Evolutionary conservation across 1,140 invertebrate genomes (phyloP).

Genomic region (Agraylea sexmaculata): DNA sequence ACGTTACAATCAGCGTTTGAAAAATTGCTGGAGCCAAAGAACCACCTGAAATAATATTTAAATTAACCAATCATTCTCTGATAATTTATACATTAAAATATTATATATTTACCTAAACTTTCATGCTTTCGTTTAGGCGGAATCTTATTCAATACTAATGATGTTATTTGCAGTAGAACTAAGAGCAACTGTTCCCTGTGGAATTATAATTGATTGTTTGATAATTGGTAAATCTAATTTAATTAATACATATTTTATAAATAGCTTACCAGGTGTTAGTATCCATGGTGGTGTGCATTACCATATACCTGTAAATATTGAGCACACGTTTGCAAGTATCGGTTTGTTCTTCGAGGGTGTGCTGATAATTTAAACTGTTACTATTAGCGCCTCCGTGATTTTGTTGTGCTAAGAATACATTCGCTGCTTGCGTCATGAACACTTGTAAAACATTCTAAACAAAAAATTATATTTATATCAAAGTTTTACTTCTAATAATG

Average conservation of each 20-base stretch:
- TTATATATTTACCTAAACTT: slow-evolving; percentile 50
- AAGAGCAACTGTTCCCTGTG: slow-evolving; percentile 73
- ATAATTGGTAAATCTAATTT: neutral
- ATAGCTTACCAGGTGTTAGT: slow-evolving; percentile 71
- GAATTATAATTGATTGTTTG: neutral
- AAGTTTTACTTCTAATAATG: slow-evolving; percentile 8
- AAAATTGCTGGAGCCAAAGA: slow-evolving; percentile 82
- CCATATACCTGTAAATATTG: slow-evolving; percentile 94
- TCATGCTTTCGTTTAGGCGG: slow-evolving; percentile 63
- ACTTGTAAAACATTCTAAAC: slow-evolving; percentile 77
- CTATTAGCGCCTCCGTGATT: slow-evolving; percentile 79
- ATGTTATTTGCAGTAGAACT: slow-evolving; percentile 86
- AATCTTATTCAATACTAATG: slow-evolving; percentile 72
- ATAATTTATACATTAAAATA: neutral
- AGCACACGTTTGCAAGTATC: slow-evolving; percentile 93
- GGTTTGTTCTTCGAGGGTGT: slow-evolving; percentile 77
- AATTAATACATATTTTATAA: neutral
- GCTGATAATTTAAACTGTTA: slow-evolving; percentile 62
- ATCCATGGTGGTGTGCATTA: slow-evolving; percentile 92
- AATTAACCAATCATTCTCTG: slow-evolving; percentile 1
- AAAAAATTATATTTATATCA: slow-evolving; percentile 11
- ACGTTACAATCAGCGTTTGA: slow-evolving; percentile 93
- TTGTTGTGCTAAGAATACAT: slow-evolving; percentile 79
- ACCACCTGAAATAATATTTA: slow-evolving; percentile 29
- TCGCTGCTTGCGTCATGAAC: slow-evolving; percentile 90